A percentile compares a stretch with the other conserved stretches of the same genome.
phyloP scores from a whole-genome alignment of 2,888 invertebrate genomes.

The Cephonodes hylas region DNA sequence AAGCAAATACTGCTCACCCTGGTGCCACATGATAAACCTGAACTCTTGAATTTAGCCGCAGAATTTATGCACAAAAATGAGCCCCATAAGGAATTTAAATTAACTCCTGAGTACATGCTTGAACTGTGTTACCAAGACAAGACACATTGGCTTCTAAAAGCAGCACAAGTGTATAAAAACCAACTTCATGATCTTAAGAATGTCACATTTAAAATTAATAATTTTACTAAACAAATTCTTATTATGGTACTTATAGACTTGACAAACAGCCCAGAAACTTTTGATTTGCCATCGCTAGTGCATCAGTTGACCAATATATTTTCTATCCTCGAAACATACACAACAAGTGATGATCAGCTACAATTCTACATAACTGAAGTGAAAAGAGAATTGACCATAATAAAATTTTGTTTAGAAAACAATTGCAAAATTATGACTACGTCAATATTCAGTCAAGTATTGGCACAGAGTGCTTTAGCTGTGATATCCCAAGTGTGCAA shows the following conservation, averaged over 20 bases:
- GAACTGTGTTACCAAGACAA: slow-evolving; percentile 75
- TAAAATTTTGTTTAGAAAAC: slow-evolving; percentile 75
- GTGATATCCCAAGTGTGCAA: slow-evolving; percentile 77
- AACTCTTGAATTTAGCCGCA: slow-evolving; percentile 53
- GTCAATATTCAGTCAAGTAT: slow-evolving; percentile 69
- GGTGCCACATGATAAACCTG: slow-evolving; percentile 61
- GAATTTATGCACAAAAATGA: slow-evolving; percentile 67
- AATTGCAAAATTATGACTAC: slow-evolving; percentile 77
- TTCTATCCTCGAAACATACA: slow-evolving; percentile 71
- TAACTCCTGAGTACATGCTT: slow-evolving; percentile 75
- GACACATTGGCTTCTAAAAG: slow-evolving; percentile 74
- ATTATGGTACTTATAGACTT: slow-evolving; percentile 75
- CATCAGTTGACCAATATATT: slow-evolving; percentile 73
- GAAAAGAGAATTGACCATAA: slow-evolving; percentile 71
- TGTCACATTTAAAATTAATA: slow-evolving; percentile 74
- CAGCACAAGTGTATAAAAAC: slow-evolving; percentile 67
- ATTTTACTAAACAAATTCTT: slow-evolving; percentile 74
- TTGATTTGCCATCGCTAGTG: slow-evolving; percentile 67
- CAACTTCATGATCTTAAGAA: slow-evolving; percentile 72
- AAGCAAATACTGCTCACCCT: slow-evolving; percentile 72
- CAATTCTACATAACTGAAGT: slow-evolving; percentile 76
- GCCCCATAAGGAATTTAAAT: slow-evolving; percentile 65
- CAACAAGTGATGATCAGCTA: slow-evolving; percentile 64
- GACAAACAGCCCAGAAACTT: slow-evolving; percentile 72
- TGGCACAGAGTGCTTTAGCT: slow-evolving; percentile 71